phyloP scores from a whole-genome alignment of 2,113 vertebrate genomes.

The Gymnorhina tibicen region DNA sequence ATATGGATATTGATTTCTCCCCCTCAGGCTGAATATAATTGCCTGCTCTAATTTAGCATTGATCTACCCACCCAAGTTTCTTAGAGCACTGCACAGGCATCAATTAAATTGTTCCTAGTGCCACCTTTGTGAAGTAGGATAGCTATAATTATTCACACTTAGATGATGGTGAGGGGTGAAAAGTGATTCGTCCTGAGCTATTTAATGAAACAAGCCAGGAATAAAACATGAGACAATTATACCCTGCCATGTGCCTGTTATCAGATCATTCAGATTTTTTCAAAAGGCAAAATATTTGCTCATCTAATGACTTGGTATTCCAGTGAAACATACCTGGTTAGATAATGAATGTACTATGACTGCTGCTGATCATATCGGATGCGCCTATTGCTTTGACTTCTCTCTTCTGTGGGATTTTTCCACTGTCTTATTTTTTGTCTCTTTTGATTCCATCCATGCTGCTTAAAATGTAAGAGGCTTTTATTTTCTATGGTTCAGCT shows the following conservation, averaged over 20 bases:
- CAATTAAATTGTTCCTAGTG: conserved; percentile 45
- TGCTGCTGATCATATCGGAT: neutral
- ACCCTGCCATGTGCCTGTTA: neutral
- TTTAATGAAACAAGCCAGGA: neutral
- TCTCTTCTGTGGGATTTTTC: neutral
- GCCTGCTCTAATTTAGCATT: conserved; percentile 48
- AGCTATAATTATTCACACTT: conserved; percentile 43
- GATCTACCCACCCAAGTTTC: conserved; percentile 61
- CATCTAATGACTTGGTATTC: neutral
- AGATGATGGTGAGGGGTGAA: neutral
- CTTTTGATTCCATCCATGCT: neutral
- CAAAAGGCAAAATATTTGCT: conserved; percentile 40
- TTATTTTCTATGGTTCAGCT: neutral
- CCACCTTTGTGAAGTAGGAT: conserved; percentile 26
- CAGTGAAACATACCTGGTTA: neutral
- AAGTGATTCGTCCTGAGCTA: neutral
- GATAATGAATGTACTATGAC: neutral
- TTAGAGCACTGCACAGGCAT: conserved; percentile 11
- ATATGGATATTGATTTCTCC: conserved; percentile 48
- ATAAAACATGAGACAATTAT: neutral
- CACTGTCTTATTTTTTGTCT: neutral
- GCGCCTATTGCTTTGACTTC: neutral
- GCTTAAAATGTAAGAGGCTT: neutral
- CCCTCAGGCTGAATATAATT: conserved; percentile 49
- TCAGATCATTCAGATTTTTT: conserved; percentile 18